Percentiles rank a stretch among this genome's conserved stretches.
Evolutionary conservation across 1,140 invertebrate genomes (phyloP).

Genomic region (Whitmania pigra): DNA sequence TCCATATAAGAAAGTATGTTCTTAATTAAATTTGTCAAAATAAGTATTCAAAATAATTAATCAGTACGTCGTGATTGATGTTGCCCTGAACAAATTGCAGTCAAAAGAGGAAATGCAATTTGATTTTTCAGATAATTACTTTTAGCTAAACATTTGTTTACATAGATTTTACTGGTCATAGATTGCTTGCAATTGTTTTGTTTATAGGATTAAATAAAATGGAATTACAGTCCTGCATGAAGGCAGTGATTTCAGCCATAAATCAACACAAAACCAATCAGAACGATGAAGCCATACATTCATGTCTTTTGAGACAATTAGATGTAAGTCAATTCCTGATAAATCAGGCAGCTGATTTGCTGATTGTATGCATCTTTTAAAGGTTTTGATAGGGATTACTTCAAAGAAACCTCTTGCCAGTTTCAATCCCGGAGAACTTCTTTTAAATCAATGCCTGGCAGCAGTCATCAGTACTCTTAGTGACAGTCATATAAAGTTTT

Average conservation of each 20-base stretch:
- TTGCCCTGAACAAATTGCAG: too few species aligned
- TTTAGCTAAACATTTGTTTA: too few species aligned
- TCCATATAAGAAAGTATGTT: too few species aligned
- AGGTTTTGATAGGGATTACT: conserved; percentile 3
- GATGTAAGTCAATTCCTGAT: background rate
- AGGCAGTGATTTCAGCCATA: background rate
- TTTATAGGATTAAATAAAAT: background rate
- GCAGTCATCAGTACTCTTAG: background rate
- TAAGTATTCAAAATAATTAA: too few species aligned
- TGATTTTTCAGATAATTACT: too few species aligned
- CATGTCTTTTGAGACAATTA: background rate
- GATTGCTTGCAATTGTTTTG: background rate
- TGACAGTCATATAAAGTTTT: background rate
- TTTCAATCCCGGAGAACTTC: background rate
- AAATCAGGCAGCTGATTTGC: background rate
- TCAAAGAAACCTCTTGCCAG: background rate
- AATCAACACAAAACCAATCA: background rate
- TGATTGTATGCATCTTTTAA: background rate
- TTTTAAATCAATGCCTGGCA: conserved; percentile 5
- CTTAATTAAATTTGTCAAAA: too few species aligned
- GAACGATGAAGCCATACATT: background rate
- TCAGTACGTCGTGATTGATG: too few species aligned
- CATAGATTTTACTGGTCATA: too few species aligned
- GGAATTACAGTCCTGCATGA: background rate
- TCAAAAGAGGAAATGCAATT: too few species aligned